Base-by-base conservation (phyloP, 2,797 vertebrate species). In the Mormyrus proboscirostris region DNA sequence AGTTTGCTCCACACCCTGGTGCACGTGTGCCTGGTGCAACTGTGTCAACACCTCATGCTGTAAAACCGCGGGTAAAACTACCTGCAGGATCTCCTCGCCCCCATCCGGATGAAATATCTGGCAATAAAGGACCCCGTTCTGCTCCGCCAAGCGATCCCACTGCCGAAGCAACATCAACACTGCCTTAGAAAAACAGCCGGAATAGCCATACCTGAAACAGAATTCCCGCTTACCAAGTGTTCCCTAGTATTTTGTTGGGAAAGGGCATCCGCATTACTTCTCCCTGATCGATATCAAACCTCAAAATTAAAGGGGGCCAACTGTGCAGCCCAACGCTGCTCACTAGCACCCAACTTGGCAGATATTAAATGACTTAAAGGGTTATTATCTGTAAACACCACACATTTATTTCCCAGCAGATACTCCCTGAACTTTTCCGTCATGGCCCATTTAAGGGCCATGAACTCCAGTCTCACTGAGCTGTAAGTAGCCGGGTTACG, bases 211-310 rank as follows among this genome's bases (percentile, higher is more conserved):
- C 25, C 19, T 86, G 49, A 10, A 14, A 9, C 12, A 82, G 19
- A 3, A 8, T 19, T 19, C 4, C 53, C 12, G 4, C 5, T 12
- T 41, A 2, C 14, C 29, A 41, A 14, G 5, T 4, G 9, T 49
- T 49, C 47, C 9, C 47, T 3, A n/a, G 2, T 14, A 19, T 22
- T n/a, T 33, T 90, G 83, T 0, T 69, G 25, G 2, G 89, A 91
- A 0, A 91, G 25, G 0, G 89, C 85, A 55, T 91, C 89, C 0
- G 89, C 90, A 87, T 91, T 90, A 0, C 83, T 6, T 1, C n/a
- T n/a, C 1, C 87, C 89, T 5, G 89, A 41, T 0, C 89, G 7
- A 14, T 2, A 22, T 55, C 0, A 1, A 49, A 91, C 2, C 3
- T 10, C 33, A 9, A 50, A 91, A 1, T 90, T 65, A 86, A 91